phyloP scores from a whole-genome alignment of 2,113 vertebrate species.

The Aspiorhynchus laticeps region DNA sequence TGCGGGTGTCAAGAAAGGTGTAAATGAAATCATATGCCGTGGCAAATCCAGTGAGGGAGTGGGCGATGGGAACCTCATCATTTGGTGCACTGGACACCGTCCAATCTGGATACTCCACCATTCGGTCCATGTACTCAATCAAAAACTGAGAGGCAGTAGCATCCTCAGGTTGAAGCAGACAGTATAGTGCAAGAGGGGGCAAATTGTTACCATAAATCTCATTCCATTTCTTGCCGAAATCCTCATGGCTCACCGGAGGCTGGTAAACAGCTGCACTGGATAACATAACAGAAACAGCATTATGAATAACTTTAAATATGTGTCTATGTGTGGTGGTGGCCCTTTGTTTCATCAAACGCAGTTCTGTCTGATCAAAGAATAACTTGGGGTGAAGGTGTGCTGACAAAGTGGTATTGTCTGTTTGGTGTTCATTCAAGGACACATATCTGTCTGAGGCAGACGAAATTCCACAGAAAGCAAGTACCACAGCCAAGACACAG shows the following conservation, averaged over 20 bases:
- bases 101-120: slow-evolving; percentile 93
- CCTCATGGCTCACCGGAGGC: slow-evolving; percentile 87
- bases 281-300: slow-evolving; percentile 85
- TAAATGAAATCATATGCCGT: slow-evolving; percentile 97
- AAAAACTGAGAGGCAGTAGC: slow-evolving; percentile 87
- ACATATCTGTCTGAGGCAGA: slow-evolving; percentile 52
- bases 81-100: slow-evolving; percentile 90
- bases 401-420: slow-evolving; percentile 32
- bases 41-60: slow-evolving; percentile 95
- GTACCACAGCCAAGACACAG: slow-evolving; percentile 51
- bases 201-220: slow-evolving; percentile 99
- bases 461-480: slow-evolving; percentile 54
- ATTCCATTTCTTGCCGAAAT: slow-evolving; percentile 97
- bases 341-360: slow-evolving; percentile 58
- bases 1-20: slow-evolving; percentile 77
- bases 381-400: slow-evolving; percentile 59
- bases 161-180: slow-evolving; percentile 91
- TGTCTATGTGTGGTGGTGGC: slow-evolving; percentile 87
- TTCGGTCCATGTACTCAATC: slow-evolving; percentile 93
- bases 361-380: slow-evolving; percentile 54
- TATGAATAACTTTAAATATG: slow-evolving; percentile 88
- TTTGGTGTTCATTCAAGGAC: slow-evolving; percentile 27
- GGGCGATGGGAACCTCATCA: slow-evolving; percentile 92
- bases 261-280: slow-evolving; percentile 87
- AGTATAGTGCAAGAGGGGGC: slow-evolving; percentile 92